These are phyloP conservation scores for Poecile atricapillus DNA, from an alignment of 2,113 vertebrate genomes.

Conservation along the genomic window DNA sequence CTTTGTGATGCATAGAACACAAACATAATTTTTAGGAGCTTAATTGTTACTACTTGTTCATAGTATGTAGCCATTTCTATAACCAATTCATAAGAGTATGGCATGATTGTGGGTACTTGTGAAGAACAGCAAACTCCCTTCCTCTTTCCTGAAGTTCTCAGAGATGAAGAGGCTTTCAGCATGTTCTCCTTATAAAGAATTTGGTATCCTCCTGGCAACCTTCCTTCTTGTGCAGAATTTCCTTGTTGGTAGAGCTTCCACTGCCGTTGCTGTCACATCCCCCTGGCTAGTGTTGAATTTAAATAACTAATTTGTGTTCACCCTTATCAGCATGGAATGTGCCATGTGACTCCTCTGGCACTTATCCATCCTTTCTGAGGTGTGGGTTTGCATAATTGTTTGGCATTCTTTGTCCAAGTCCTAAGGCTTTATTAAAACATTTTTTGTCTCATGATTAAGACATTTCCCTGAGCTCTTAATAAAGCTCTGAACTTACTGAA, in stretches of 20 bases:
- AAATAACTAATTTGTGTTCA: not conserved
- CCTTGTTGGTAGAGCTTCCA: not conserved
- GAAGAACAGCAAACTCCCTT: not conserved
- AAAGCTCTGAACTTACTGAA: not conserved
- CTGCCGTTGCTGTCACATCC: not conserved
- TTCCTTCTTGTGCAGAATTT: not conserved
- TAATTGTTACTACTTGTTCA: not conserved
- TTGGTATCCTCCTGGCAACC: not conserved
- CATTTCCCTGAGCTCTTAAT: not conserved
- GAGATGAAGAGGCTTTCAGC: not conserved
- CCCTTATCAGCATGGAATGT: not conserved
- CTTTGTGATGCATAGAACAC: not conserved
- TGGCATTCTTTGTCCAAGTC: not conserved
- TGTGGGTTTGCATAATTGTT: not conserved
- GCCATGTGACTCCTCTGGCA: not conserved
- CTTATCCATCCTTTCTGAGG: not conserved
- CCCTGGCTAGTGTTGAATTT: not conserved
- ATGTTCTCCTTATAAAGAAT: not conserved
- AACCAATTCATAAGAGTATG: not conserved
- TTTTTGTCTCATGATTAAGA: not conserved
- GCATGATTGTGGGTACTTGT: not conserved
- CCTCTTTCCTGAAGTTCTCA: not conserved
- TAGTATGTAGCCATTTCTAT: fast-evolving
- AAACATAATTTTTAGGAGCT: not conserved
- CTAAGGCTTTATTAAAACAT: not conserved